phyloP scores from a whole-genome alignment of 2,888 invertebrate genomes.

The Ommatoiulus sabulosus region DNA sequence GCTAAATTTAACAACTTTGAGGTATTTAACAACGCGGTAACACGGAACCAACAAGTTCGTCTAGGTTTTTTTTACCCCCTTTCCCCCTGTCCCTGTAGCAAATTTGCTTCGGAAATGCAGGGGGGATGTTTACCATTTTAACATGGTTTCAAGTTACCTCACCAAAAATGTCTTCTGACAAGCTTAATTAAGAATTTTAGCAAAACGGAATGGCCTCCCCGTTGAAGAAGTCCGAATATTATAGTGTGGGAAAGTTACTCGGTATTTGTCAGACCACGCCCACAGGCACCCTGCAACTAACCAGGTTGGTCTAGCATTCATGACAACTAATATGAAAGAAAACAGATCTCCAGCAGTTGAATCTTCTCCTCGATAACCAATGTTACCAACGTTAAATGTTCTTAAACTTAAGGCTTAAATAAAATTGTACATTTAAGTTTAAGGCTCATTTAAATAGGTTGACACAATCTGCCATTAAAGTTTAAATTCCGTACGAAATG shows the following conservation, averaged over 20 bases:
- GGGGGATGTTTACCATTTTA: neutral
- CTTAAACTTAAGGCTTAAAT: too few relatives aligned
- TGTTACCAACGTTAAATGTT: too few relatives aligned
- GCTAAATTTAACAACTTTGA: neutral
- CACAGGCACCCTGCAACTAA: neutral
- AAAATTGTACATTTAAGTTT: too few relatives aligned
- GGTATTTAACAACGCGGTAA: neutral
- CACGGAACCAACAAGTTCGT: neutral
- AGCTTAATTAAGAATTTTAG: constrained; percentile 1
- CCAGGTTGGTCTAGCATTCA: neutral
- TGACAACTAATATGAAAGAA: neutral
- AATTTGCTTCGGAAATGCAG: neutral
- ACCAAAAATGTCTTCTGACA: neutral
- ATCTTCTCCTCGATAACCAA: too few relatives aligned
- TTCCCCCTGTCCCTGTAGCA: neutral
- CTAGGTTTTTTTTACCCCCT: neutral
- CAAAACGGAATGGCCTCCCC: neutral
- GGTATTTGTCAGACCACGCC: neutral
- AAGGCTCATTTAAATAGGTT: too few relatives aligned
- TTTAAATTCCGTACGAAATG: too few relatives aligned
- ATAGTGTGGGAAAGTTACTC: neutral
- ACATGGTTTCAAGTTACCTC: neutral
- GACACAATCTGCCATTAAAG: too few relatives aligned
- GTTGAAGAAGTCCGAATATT: neutral
- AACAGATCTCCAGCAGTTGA: too few relatives aligned